Evolutionary conservation across 2,888 invertebrate genomes (phyloP).

Genomic region (Gymnosoma rotundatum): DNA sequence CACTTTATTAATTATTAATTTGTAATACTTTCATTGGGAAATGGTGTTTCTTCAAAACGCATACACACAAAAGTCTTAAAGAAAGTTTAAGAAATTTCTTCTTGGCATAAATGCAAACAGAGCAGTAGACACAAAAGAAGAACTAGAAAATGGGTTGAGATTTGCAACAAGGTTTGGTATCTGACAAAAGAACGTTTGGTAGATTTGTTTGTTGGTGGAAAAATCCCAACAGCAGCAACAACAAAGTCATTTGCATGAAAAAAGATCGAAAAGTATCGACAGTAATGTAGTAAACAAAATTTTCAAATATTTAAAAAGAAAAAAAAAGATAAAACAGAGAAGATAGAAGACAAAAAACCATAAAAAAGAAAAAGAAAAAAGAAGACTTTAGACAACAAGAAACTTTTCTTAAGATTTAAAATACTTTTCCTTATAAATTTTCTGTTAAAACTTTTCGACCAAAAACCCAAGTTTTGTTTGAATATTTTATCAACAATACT

Average conservation of each 20-base stretch:
- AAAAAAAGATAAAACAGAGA: not conserved
- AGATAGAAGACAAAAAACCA: not conserved
- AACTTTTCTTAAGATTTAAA: slow-evolving; percentile 16
- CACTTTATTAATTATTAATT: no score
- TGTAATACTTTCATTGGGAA: not conserved
- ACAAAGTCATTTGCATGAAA: not conserved
- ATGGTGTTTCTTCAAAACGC: not conserved
- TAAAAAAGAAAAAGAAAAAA: not conserved
- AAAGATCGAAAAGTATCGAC: slow-evolving; percentile 10
- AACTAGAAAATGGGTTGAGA: slow-evolving; percentile 26
- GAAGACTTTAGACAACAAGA: not conserved
- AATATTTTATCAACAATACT: slow-evolving; percentile 16
- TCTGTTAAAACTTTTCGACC: slow-evolving; percentile 22
- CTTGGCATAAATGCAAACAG: slow-evolving; percentile 25
- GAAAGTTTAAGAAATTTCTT: slow-evolving; percentile 35
- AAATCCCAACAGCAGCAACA: slow-evolving; percentile 3
- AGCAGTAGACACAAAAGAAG: slow-evolving; percentile 4
- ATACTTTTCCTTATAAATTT: slow-evolving; percentile 2
- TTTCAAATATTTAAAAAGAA: no score
- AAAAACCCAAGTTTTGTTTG: slow-evolving; percentile 22
- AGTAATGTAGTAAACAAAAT: slow-evolving; percentile 8
- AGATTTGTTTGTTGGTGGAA: slow-evolving; percentile 2
- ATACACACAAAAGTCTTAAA: not conserved
- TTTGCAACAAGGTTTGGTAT: slow-evolving; percentile 41
- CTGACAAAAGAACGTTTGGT: slow-evolving; percentile 35